These are phyloP conservation scores for Momotus momota DNA, from an alignment of 2,797 vertebrate genomes.

Conservation along the genomic window DNA sequence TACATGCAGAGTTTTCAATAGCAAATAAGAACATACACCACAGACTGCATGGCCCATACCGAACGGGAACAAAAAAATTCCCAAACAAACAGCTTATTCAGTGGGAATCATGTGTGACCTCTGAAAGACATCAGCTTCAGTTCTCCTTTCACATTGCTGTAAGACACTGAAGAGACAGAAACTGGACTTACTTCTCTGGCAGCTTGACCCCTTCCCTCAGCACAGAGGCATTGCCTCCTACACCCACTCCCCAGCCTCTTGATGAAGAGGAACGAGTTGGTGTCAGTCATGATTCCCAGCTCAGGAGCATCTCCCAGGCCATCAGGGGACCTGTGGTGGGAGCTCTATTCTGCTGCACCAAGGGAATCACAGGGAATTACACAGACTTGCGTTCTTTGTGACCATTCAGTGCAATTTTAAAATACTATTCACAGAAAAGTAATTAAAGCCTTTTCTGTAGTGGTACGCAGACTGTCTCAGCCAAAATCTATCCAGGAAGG, in stretches of 20 bases:
- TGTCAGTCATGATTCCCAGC: neutral
- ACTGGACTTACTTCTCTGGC: neutral
- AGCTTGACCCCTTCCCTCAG: neutral
- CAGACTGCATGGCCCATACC: neutral
- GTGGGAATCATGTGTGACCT: neutral
- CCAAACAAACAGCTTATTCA: neutral
- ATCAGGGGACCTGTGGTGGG: neutral
- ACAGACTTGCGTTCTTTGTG: neutral
- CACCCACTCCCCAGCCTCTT: neutral
- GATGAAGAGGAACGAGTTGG: neutral
- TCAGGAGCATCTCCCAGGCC: neutral
- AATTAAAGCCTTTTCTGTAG: neutral
- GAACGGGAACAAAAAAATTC: neutral
- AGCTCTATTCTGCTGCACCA: neutral
- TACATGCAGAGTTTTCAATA: neutral
- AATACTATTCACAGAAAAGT: neutral
- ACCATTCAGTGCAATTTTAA: neutral
- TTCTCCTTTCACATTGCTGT: neutral
- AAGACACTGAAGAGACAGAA: neutral
- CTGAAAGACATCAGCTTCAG: neutral
- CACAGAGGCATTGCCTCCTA: neutral
- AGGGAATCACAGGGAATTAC: neutral
- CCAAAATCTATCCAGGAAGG: neutral
- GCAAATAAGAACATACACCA: constrained; percentile 1
- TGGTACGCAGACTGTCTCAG: neutral